Base-by-base conservation (phyloP, 2,888 invertebrate species). In the Elmis aenea region DNA sequence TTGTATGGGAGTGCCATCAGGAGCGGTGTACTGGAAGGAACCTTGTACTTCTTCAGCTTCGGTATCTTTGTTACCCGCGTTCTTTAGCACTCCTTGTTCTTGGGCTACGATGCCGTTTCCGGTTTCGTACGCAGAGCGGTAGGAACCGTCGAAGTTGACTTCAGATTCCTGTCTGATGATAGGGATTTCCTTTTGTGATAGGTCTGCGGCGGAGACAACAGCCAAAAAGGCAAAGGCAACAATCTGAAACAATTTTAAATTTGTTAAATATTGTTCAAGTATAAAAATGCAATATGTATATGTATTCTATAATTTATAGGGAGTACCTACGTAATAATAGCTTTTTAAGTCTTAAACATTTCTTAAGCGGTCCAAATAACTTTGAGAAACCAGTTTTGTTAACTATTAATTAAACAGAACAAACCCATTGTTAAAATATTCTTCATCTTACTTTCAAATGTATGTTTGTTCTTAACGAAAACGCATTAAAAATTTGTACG, bases 101-200 rank as follows among this genome's bases (percentile, higher is more conserved):
- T 68, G 57, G 1, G 61, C 70, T 0, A 54, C 34, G 45, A 74
- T 74, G 13, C 75, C 75, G 45, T 76, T 74, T 4, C 70, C 74
- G 13, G 75, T 73, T 51, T 75, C 72, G 52, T 69, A 76, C 15
- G 54, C 45, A 6, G 42, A 67, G 13, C 46, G 48, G 54, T 73
- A 75, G 3, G 68, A 60, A 15, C 75, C 74, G 30, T 75, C 74
- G 5, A 70, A 66, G 30, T 67, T 61, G 15, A 67, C 59, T 34
- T 72, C 71, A 42, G 66, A 63, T 8, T 58, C 54, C 40, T 63
- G 63, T 20, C 52, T 54, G 6, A 63, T 33, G 28, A 62, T 61
- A 6, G 61, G 61, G 32, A 58, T 51, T 11, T 58, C 56, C 31
- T 53, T 50, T 9, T 50, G 46, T 13, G 48, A 26, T 13, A 58